phyloP scores from a whole-genome alignment of 2,797 vertebrate genomes.

The Prionace glauca region DNA sequence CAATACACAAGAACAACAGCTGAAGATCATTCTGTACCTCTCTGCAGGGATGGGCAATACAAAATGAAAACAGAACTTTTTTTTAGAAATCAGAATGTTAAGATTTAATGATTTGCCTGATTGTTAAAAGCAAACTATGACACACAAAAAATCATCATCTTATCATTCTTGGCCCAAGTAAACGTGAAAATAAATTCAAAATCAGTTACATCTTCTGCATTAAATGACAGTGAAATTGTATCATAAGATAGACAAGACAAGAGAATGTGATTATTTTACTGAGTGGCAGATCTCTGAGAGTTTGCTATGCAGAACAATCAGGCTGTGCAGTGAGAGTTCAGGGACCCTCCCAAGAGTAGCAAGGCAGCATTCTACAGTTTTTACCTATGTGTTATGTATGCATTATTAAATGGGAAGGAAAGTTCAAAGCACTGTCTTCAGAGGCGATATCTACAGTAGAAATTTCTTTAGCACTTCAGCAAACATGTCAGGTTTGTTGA shows the following conservation, averaged over 20 bases:
- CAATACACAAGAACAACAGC: neutral
- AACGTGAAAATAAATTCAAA: slow-evolving; percentile 14
- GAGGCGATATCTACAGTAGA: neutral
- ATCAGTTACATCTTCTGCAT: neutral
- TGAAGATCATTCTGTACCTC: slow-evolving; percentile 8
- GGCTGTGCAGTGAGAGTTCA: neutral
- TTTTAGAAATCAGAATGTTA: neutral
- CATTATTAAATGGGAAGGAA: neutral
- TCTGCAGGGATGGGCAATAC: neutral
- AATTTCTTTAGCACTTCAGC: neutral
- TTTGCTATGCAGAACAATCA: neutral
- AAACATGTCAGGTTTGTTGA: neutral
- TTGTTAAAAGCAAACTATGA: neutral
- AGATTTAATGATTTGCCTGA: neutral
- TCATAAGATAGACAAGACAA: neutral
- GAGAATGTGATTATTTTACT: neutral
- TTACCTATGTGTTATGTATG: neutral
- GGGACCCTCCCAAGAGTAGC: neutral
- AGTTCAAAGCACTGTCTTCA: neutral
- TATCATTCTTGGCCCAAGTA: neutral
- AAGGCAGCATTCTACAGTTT: neutral
- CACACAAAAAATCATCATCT: neutral
- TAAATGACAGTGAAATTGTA: slow-evolving; percentile 1
- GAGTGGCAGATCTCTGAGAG: neutral
- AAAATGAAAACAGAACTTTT: neutral